Conservation (phyloP, 1,140 invertebrate genomes). For the Ostrea edulis region DNA sequence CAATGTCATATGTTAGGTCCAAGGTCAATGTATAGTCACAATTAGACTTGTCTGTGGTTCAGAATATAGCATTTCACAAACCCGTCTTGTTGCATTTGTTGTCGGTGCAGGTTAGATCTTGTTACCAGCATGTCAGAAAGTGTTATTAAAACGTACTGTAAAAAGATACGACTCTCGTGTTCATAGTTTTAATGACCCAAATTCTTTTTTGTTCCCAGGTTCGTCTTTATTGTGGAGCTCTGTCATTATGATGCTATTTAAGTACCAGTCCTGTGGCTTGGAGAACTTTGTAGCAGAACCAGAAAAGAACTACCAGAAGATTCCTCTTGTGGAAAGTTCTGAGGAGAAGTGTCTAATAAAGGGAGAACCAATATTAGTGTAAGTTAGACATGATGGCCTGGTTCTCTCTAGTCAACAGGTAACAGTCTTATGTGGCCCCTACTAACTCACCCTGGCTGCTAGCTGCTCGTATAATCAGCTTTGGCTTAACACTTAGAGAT, state of each 20-base stretch:
- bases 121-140: too few species aligned
- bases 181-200: background rate
- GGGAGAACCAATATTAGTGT: slow-evolving; percentile 64
- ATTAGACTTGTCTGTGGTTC: too few species aligned
- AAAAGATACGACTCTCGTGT: too few species aligned
- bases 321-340: slow-evolving; percentile 63
- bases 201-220: slow-evolving; percentile 57
- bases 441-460: background rate
- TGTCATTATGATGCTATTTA: slow-evolving; percentile 73
- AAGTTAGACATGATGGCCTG: slow-evolving; percentile 49
- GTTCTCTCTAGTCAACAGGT: slow-evolving; percentile 3
- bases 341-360: slow-evolving; percentile 28
- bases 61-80: too few species aligned
- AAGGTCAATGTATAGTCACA: too few species aligned
- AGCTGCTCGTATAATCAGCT: slow-evolving; percentile 7
- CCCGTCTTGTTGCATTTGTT: too few species aligned
- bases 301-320: slow-evolving; percentile 58
- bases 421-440: background rate
- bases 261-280: slow-evolving; percentile 67
- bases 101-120: too few species aligned
- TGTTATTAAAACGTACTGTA: too few species aligned
- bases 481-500: background rate
- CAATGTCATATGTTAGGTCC: too few species aligned
- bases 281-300: slow-evolving; percentile 47
- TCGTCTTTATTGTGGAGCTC: slow-evolving; percentile 73